phyloP scores from a whole-genome alignment of 2,797 vertebrate genomes.

The Sus cebifrons region DNA sequence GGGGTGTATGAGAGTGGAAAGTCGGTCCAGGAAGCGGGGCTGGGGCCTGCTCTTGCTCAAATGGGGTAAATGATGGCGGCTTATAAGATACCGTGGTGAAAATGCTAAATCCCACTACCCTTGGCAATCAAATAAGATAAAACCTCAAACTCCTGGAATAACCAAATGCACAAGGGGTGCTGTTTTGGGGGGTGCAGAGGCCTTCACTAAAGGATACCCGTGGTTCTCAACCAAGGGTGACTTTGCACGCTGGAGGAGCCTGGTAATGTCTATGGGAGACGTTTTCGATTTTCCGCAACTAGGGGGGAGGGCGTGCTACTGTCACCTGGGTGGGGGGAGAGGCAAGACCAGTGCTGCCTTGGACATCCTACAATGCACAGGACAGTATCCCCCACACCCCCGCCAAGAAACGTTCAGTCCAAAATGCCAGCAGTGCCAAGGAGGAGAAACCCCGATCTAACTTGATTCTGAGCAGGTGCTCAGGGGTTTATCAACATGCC shows the following conservation, averaged over 20 bases:
- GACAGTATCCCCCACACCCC: not conserved
- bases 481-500: fast-evolving
- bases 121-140: not conserved
- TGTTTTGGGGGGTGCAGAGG: fast-evolving
- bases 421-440: fast-evolving
- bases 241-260: fast-evolving
- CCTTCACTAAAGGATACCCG: not conserved
- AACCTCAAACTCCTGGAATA: not conserved
- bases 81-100: fast-evolving
- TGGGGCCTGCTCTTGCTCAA: fast-evolving
- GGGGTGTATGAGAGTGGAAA: fast-evolving
- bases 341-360: fast-evolving
- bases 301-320: not conserved
- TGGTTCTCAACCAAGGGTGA: not conserved
- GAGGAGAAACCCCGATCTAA: not conserved
- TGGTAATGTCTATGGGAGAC: not conserved
- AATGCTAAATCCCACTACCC: not conserved
- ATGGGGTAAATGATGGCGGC: fast-evolving
- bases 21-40: not conserved
- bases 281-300: fast-evolving
- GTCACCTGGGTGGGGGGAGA: no score
- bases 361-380: not conserved
- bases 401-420: fast-evolving
- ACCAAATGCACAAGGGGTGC: fast-evolving
- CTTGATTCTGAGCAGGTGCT: fast-evolving